Evolutionary conservation across 2,113 vertebrate genomes (phyloP).

Genomic region (Lepus timidus): DNA sequence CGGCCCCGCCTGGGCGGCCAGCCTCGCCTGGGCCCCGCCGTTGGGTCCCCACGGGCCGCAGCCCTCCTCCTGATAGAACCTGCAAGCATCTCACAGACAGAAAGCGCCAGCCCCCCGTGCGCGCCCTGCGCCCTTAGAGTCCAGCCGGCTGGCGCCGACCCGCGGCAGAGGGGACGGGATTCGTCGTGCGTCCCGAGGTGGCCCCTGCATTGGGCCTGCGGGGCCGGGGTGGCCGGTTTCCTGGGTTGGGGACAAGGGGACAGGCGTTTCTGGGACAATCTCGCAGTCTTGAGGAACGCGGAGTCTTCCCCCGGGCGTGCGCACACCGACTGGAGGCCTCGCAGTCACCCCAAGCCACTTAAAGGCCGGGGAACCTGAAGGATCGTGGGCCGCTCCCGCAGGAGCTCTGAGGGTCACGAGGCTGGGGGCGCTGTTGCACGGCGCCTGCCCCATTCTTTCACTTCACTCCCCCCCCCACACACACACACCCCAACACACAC

Average conservation of each 20-base stretch:
- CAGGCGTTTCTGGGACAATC: not conserved
- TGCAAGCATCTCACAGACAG: not conserved
- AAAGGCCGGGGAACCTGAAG: not conserved
- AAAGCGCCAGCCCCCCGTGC: not conserved
- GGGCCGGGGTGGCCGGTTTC: not conserved
- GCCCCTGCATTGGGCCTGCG: not conserved
- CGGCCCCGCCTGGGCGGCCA: conserved; percentile 32
- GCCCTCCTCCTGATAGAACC: not conserved
- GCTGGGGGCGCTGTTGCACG: conserved; percentile 32
- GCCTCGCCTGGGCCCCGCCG: not conserved
- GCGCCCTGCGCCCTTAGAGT: not conserved
- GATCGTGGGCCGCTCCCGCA: not conserved
- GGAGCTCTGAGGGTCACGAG: not conserved
- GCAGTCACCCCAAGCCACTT: not conserved
- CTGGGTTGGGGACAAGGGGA: not conserved
- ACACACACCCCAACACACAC: too few species aligned
- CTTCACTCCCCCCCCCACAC: not conserved
- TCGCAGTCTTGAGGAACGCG: not conserved
- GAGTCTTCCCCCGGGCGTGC: not conserved
- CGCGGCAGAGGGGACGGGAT: not conserved
- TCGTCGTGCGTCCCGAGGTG: not conserved
- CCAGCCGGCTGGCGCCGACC: not conserved
- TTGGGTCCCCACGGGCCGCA: not conserved
- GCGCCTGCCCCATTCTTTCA: not conserved
- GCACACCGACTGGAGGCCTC: not conserved